Percentiles rank a stretch among this genome's conserved stretches.
Conservation (phyloP, 2,888 invertebrate species). For the Brachyptera putata region DNA sequence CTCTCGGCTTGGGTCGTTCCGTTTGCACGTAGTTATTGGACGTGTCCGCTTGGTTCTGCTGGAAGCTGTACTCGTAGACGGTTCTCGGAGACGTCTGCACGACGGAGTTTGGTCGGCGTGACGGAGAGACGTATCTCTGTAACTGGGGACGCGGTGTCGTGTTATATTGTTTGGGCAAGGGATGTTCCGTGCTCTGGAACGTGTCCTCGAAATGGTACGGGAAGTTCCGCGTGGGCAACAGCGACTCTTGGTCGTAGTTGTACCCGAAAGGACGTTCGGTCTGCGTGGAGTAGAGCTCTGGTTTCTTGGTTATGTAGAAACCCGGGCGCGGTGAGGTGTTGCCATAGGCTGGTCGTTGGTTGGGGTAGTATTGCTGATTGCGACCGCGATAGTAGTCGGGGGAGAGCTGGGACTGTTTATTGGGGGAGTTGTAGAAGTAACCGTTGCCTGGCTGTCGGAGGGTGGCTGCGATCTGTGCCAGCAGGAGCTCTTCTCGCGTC, state of each 20-base stretch:
- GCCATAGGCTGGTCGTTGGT: slow-evolving; percentile 34
- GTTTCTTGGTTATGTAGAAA: slow-evolving; percentile 34
- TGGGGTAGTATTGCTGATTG: slow-evolving; percentile 33
- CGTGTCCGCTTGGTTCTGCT: slow-evolving; percentile 51
- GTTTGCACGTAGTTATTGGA: slow-evolving; percentile 27
- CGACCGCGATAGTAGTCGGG: not conserved
- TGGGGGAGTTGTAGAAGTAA: not conserved
- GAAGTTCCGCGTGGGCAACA: not conserved
- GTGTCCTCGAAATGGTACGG: slow-evolving; percentile 16
- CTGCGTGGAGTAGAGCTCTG: slow-evolving; percentile 31
- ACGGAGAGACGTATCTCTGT: not conserved
- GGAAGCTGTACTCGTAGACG: slow-evolving; percentile 69
- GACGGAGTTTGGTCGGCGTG: slow-evolving; percentile 39
- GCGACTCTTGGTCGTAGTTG: slow-evolving; percentile 18
- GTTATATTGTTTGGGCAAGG: slow-evolving; percentile 37
- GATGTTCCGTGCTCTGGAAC: slow-evolving; percentile 25
- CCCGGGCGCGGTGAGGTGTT: slow-evolving; percentile 33
- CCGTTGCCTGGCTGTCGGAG: slow-evolving; percentile 12
- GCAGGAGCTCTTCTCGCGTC: not conserved
- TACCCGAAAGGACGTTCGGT: slow-evolving; percentile 33
- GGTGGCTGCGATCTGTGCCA: slow-evolving; percentile 10
- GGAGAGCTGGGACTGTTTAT: not conserved
- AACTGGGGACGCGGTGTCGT: slow-evolving; percentile 31
- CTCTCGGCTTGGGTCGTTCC: not conserved
- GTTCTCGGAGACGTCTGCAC: slow-evolving; percentile 56